Evolutionary conservation across 2,888 invertebrate genomes (phyloP).

Genomic region (Dorcus hopei): DNA sequence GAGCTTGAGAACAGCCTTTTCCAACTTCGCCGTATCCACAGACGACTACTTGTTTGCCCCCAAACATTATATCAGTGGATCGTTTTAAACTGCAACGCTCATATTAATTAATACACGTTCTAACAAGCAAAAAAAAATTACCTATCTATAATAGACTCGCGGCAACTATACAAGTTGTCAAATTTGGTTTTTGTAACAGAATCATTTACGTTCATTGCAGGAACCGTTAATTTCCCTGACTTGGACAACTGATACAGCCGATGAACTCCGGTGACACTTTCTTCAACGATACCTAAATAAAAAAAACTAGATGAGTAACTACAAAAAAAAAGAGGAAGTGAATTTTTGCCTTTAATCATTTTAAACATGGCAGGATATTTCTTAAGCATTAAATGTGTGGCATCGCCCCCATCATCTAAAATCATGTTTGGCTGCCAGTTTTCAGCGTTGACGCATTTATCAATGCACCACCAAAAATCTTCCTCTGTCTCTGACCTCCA

Average conservation of each 20-base stretch:
- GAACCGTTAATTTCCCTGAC: constrained; percentile 88
- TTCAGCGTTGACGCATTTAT: constrained; percentile 87
- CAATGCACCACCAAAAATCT: constrained; percentile 99
- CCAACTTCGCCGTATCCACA: constrained; percentile 98
- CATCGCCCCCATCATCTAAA: constrained; percentile 95
- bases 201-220: constrained; percentile 98
- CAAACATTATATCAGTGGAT: constrained; percentile 95
- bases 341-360: constrained; percentile 71
- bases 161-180: constrained; percentile 94
- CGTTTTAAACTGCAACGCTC: constrained; percentile 60
- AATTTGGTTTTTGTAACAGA: constrained; percentile 98
- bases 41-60: constrained; percentile 92
- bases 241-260: constrained; percentile 93
- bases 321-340: neutral
- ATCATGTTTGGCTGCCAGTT: constrained; percentile 99
- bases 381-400: constrained; percentile 93
- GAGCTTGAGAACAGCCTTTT: constrained; percentile 92
- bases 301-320: neutral
- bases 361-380: constrained; percentile 93
- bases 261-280: constrained; percentile 97
- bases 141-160: constrained; percentile 87
- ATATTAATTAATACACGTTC: neutral
- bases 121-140: constrained; percentile 33
- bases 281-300: constrained; percentile 84
- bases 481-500: constrained; percentile 98